Evolutionary conservation across 2,797 vertebrate species (phyloP), one percentile per base, ranked within the genome.

Genomic region (Hozukius guyotensis): DNA sequence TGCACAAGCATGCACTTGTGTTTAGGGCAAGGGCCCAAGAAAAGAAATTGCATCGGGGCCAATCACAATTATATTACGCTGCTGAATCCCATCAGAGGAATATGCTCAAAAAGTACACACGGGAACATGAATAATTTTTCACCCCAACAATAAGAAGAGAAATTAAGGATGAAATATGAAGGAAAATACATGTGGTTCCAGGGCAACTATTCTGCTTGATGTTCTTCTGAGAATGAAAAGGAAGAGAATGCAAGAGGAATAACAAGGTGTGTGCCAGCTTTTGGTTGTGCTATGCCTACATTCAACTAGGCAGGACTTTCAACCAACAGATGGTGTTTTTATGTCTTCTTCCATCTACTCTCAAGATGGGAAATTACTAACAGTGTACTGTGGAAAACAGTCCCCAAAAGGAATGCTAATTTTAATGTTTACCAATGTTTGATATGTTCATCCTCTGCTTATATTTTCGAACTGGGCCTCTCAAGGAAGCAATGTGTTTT

Each of bases 251-350:
- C 38, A 24, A 18, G 16, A 64, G 14, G 68, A 4, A 56, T 64
- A 72, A 56, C 31, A 25, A 52, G 9, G 11, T 38, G 42, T 29
- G 49, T 52, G 46, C 31, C 72, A 75, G 65, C 29, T 64, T 29
- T 71, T 68, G 56, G 20, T 69, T 77, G 24, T 38, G 25, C 80
- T 70, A 10, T 22, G 4, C 25, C 22, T 49, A 25, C 27, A 72
- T 65, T 62, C 29, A 77, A 72, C 63, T 22, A 61, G n/a, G 42
- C 59, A 38, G 71, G 25, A 69, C 38, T 56, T 83, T 74, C 22
- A 82, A 69, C 32, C 49, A 72, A 74, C 83, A 84, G 79, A 86
- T 84, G 68, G 72, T 74, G 72, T 85, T 87, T 80, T 77, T 68
- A 73, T 76, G 69, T 72, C 31, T 79, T 73, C 31, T 73, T 80